phyloP scores from a whole-genome alignment of 2,888 invertebrate species.

The Salticus scenicus region DNA sequence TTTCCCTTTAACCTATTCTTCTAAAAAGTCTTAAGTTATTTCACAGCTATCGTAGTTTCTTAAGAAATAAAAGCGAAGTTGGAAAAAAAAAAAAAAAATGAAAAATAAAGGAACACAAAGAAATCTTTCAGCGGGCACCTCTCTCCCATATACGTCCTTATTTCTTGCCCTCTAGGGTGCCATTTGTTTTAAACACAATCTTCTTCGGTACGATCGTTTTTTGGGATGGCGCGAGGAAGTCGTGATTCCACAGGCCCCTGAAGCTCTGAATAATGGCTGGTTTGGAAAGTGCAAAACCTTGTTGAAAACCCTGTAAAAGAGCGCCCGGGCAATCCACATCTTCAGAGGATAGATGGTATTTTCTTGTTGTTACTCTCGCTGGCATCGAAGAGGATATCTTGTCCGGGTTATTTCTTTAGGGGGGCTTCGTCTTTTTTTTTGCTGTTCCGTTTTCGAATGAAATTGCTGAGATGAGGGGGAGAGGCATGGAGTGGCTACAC shows the following conservation, averaged over 20 bases:
- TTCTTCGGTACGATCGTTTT: constrained; percentile 67
- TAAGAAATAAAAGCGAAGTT: background rate
- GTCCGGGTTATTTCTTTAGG: constrained; percentile 57
- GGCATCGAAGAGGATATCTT: constrained; percentile 53
- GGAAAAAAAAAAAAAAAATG: background rate
- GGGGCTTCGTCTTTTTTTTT: constrained; percentile 41
- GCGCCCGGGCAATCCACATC: constrained; percentile 36
- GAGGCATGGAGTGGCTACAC: constrained; percentile 24
- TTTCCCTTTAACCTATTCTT: background rate
- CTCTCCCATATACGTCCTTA: constrained; percentile 62
- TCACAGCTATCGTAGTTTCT: background rate
- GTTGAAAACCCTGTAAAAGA: constrained; percentile 69
- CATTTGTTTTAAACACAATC: constrained; percentile 70
- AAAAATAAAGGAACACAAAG: constrained; percentile 20
- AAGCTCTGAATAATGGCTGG: constrained; percentile 67
- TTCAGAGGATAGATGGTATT: constrained; percentile 61
- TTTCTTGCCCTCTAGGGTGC: constrained; percentile 61
- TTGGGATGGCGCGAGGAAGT: constrained; percentile 39
- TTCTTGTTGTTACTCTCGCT: constrained; percentile 42
- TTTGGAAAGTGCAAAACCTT: constrained; percentile 67
- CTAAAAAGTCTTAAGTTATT: constrained; percentile 16
- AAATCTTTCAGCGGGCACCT: constrained; percentile 65
- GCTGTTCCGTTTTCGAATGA: constrained; percentile 43
- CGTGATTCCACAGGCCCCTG: constrained; percentile 51
- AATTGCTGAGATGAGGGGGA: constrained; percentile 40